Evolutionary conservation across 2,888 invertebrate genomes (phyloP).

Genomic region (Emmelina monodactyla): DNA sequence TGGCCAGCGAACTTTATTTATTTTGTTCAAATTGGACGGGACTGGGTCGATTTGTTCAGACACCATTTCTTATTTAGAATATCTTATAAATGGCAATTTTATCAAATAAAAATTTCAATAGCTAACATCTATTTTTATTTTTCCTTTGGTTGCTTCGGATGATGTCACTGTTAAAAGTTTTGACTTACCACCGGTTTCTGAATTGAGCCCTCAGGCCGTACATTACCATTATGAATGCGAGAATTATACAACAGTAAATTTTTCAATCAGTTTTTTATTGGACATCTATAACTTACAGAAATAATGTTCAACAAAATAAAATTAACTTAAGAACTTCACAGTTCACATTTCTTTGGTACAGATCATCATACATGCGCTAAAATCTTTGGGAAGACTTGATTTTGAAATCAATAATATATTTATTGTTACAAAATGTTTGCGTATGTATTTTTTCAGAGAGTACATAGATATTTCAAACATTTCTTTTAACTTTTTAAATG

Average conservation of each 20-base stretch:
- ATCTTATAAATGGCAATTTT: constrained; percentile 45
- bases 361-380: constrained; percentile 5
- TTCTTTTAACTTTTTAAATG: no score
- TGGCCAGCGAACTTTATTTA: constrained; percentile 44
- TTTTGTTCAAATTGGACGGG: constrained; percentile 44
- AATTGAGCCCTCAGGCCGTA: no score
- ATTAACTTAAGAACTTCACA: constrained; percentile 1
- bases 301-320: background rate
- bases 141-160: no score
- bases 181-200: no score
- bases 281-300: background rate
- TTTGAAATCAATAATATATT: background rate
- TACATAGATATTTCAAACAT: no score
- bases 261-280: constrained; percentile 5
- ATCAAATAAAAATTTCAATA: constrained; percentile 19
- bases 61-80: constrained; percentile 37
- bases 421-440: background rate
- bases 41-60: constrained; percentile 36
- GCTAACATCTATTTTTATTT: constrained; percentile 1
- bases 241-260: no score
- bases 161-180: no score
- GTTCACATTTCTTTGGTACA: constrained; percentile 20
- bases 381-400: constrained; percentile 4
- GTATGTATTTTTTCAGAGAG: no score
- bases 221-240: no score